Percentiles rank a stretch among this genome's conserved stretches.
phyloP scores from a whole-genome alignment of 2,113 vertebrate species.

The Leucosticte australis region DNA sequence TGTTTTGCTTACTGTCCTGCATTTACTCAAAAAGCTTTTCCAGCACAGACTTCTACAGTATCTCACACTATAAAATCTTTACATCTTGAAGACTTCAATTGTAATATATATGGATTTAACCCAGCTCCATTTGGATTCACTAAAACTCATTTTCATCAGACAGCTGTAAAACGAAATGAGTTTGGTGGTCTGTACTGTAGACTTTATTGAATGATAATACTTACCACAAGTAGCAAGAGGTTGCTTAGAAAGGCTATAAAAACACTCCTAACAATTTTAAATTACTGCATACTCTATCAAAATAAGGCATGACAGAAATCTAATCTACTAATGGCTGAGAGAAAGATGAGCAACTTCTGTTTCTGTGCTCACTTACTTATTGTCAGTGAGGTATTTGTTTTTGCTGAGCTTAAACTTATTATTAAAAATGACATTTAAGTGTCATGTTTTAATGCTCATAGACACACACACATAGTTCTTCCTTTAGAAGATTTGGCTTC shows the following conservation, averaged over 20 bases:
- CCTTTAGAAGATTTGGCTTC: background rate
- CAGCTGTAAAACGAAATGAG: constrained; percentile 65
- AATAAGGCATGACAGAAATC: constrained; percentile 41
- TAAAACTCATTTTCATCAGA: constrained; percentile 72
- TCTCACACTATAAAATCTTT: constrained; percentile 62
- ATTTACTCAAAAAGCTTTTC: constrained; percentile 66
- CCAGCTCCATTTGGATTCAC: constrained; percentile 66
- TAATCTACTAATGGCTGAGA: constrained; percentile 51
- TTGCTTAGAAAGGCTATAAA: constrained; percentile 21
- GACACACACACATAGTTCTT: background rate
- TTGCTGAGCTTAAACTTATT: background rate
- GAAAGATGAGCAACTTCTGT: constrained; percentile 31
- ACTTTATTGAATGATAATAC: constrained; percentile 52
- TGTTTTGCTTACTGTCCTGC: constrained; percentile 62
- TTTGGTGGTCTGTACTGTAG: constrained; percentile 58
- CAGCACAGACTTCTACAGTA: background rate
- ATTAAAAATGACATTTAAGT: background rate
- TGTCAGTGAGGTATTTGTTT: constrained; percentile 46
- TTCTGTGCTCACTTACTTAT: constrained; percentile 56
- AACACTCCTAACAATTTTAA: constrained; percentile 7
- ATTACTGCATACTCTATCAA: background rate
- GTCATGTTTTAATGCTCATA: background rate
- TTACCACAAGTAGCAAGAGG: constrained; percentile 39
- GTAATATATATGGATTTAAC: constrained; percentile 67
- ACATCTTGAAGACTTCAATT: constrained; percentile 61